Percentiles rank a stretch among this genome's conserved stretches.
Conservation (phyloP, 2,113 vertebrate species). For the Phrynosoma platyrhinos region DNA sequence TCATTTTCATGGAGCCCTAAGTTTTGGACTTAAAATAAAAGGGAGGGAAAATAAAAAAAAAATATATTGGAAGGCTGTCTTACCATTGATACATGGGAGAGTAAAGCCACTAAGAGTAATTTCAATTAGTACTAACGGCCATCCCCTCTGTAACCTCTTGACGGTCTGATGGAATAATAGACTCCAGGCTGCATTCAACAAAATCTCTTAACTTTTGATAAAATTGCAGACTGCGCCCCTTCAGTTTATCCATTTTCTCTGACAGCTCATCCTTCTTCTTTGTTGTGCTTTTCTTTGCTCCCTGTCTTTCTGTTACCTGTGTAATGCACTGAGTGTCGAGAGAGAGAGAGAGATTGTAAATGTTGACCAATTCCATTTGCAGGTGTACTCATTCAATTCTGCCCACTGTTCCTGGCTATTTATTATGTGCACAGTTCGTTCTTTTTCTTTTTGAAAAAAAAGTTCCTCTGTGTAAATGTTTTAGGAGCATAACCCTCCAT, state of each 20-base stretch:
- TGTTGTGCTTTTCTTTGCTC: neutral
- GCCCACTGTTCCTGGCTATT: constrained; percentile 3
- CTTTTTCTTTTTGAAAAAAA: neutral
- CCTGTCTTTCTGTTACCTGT: neutral
- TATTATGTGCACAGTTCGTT: neutral
- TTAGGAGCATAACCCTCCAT: constrained; percentile 59
- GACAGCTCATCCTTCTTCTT: constrained; percentile 33
- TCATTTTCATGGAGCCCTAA: neutral
- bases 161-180: constrained; percentile 31
- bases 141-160: constrained; percentile 31
- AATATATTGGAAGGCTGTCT: neutral
- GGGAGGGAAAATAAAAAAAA: neutral
- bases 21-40: constrained; percentile 4
- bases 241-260: constrained; percentile 3
- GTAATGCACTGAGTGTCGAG: neutral
- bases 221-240: neutral
- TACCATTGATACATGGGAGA: neutral
- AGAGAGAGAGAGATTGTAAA: neutral
- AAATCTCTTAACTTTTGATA: constrained; percentile 20
- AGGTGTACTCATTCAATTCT: neutral
- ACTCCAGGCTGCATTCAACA: constrained; percentile 30
- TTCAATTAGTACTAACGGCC: constrained; percentile 34
- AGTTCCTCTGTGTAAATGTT: constrained; percentile 35
- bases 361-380: constrained; percentile 33
- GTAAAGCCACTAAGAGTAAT: constrained; percentile 1